Conservation (phyloP, 64 coral and sea anemone species). For the Montipora capricornis region DNA sequence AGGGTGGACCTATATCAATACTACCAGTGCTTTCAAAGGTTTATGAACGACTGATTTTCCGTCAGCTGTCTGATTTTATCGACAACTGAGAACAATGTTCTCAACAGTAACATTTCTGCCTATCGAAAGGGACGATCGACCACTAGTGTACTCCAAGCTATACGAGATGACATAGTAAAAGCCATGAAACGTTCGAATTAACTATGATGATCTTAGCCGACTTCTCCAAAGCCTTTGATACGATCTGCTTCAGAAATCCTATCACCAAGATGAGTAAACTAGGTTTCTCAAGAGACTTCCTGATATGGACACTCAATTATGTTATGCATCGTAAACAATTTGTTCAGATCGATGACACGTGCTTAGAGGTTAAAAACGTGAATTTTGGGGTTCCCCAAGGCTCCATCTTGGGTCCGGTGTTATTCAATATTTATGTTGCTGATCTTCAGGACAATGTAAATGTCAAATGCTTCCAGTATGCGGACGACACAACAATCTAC, state of each 20-base stretch:
- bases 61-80: slow-evolving; percentile 64
- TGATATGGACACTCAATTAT: background rate
- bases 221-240: slow-evolving; percentile 65
- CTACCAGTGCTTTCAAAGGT: slow-evolving; percentile 71
- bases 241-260: slow-evolving; percentile 33
- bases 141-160: slow-evolving; percentile 63
- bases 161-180: slow-evolving; percentile 68
- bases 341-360: too few species aligned
- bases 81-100: slow-evolving; percentile 50
- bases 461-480: too few species aligned
- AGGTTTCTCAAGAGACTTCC: slow-evolving; percentile 43
- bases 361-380: too few species aligned
- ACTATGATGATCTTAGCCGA: slow-evolving; percentile 65
- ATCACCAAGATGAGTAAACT: slow-evolving; percentile 38
- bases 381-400: too few species aligned
- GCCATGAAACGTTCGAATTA: slow-evolving; percentile 64
- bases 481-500: too few species aligned
- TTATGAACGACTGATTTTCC: slow-evolving; percentile 63
- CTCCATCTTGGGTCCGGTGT: too few species aligned
- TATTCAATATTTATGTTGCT: too few species aligned
- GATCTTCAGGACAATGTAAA: too few species aligned
- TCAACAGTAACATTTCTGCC: slow-evolving; percentile 45
- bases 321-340: too few species aligned
- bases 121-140: slow-evolving; percentile 62
- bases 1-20: slow-evolving; percentile 33